Base-by-base conservation (phyloP, 2,113 vertebrate species). In the Mormyrus iriodes region DNA sequence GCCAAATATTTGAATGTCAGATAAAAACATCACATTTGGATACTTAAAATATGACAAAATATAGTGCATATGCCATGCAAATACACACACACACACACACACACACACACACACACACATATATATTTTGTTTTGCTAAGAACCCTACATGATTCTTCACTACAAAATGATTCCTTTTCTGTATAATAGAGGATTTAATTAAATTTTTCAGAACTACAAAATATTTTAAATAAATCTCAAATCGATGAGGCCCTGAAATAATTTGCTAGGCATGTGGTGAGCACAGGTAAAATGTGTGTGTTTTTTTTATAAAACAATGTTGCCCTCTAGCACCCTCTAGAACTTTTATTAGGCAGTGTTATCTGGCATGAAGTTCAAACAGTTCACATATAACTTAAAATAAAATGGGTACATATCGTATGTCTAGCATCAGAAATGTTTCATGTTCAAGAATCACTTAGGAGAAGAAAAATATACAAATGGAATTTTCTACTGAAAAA, bases 171-270 rank as follows among this genome's bases (percentile, higher is more conserved):
- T 84, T 88, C 88, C 88, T 91, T 89, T 90, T 91, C 17, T 85
- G 89, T 93, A 90, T 89, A 87, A 90, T 92, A 92, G 93, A 94
- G n/a, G 93, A 49, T 53, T 53, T 35, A 92, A 88, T 91, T 91
- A 21, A 7, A 76, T 88, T 89, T 69, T 9, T 51, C 85, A 89
- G 86, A 89, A 91, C 89, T 91, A 93, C 87, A 93, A 92, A 92
- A 93, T 86, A 89, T 91, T 90, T 89, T 85, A 31, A 88, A 92
- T 92, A 35, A 90, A 88, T 85, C 52, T 89, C 44, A 85, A 89
- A 90, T 91, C 86, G 87, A 91, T 79, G 88, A 93, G 89, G 89
- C 90, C 87, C 82, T 55, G 69, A 84, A 88, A 52, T 88, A 2
- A 58, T 27, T 46, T 27, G 52, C 44, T 51, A 85, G 82, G 86